A percentile compares a stretch with the other conserved stretches of the same genome.
These are phyloP conservation scores for Drosophila parthenogenetica DNA, from an alignment of 2,888 invertebrate genomes.

Conservation along the genomic window DNA sequence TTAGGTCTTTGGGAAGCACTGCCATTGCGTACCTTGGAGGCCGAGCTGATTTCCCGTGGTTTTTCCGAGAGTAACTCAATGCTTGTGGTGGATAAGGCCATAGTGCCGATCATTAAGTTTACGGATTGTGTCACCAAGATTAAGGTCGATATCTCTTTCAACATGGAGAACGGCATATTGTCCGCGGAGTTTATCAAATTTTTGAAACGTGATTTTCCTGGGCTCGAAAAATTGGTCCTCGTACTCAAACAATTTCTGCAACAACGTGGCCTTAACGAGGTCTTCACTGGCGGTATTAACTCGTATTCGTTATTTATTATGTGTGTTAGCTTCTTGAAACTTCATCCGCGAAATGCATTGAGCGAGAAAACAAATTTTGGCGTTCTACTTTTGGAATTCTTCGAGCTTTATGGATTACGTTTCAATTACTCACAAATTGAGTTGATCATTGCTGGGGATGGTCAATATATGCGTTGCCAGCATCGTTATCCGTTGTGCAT, in stretches of 20 bases:
- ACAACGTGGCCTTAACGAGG: conserved; percentile 99
- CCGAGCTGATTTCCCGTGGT: conserved; percentile 93
- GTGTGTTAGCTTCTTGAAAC: conserved; percentile 98
- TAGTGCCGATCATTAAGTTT: conserved; percentile 99
- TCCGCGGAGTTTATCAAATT: conserved; percentile 97
- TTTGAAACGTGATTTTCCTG: conserved; percentile 94
- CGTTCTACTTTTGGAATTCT: conserved; percentile 97
- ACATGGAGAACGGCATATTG: conserved; percentile 98
- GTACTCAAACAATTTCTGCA: conserved; percentile 99
- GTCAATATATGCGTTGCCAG: conserved; percentile 94
- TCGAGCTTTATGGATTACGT: conserved; percentile 97
- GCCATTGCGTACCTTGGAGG: conserved; percentile 95
- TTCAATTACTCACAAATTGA: conserved; percentile 95
- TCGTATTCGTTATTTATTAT: conserved; percentile 99
- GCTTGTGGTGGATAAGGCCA: conserved; percentile 98
- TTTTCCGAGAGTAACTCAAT: conserved; percentile 95
- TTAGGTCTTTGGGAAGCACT: conserved; percentile 92
- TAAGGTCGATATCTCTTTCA: conserved; percentile 99
- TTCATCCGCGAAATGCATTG: conserved; percentile 94
- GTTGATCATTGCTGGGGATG: conserved; percentile 96
- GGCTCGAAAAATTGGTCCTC: conserved; percentile 96
- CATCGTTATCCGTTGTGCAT: conserved; percentile 95
- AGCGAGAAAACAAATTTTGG: conserved; percentile 92
- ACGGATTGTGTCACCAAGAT: conserved; percentile 93
- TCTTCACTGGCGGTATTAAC: conserved; percentile 98